Evolutionary conservation across 1,140 invertebrate genomes (phyloP), one percentile per base, ranked within the genome.

Genomic region (Polypedilum pembai): DNA sequence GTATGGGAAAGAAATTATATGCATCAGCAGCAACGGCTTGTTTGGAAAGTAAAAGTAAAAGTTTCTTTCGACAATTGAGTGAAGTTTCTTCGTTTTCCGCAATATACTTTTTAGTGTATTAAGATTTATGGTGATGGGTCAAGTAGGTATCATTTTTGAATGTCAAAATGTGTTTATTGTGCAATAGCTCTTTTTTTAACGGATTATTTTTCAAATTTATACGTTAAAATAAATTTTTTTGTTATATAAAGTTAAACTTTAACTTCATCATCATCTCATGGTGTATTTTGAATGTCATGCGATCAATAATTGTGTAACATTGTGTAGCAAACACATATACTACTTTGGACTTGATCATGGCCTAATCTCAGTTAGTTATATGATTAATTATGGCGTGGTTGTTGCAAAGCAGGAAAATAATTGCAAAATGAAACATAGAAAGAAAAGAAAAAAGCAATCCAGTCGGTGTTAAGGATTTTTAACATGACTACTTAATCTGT

Each of bases 371-470:
- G 8, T 69, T 69, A 1, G 7, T 17, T 66, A 20, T 69, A 18
- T 69, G 65, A 69, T 69, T 69, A 69, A 69, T 69, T 69, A 69
- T 69, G 8, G 65, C 65, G 17, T 12, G 8, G 65, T 69, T 8
- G 17, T 5, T 18, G 65, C 17, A 10, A 20, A 69, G 65, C 17
- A 69, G 65, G 65, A 69, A 69, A 69, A 18, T 69, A 69, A 69
- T 69, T 69, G 65, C 45, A 56, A 56, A n/a, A 56, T n/a, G n/a
- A n/a, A 56, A 56, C 45, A 56, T 56, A 33, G 24, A 33, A 33
- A 33, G 24, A 33, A 5, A 3, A 33, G 1, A 33, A 33, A n/a
- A 33, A 1, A 33, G 1, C 24, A 45, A 8, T 3, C 41, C 8
- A n/a, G 45, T 4, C 45, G 45, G 45, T 56, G 45, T 56, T n/a